phyloP scores from a whole-genome alignment of 2,113 vertebrate genomes.

The Phyllopteryx taeniolatus region DNA sequence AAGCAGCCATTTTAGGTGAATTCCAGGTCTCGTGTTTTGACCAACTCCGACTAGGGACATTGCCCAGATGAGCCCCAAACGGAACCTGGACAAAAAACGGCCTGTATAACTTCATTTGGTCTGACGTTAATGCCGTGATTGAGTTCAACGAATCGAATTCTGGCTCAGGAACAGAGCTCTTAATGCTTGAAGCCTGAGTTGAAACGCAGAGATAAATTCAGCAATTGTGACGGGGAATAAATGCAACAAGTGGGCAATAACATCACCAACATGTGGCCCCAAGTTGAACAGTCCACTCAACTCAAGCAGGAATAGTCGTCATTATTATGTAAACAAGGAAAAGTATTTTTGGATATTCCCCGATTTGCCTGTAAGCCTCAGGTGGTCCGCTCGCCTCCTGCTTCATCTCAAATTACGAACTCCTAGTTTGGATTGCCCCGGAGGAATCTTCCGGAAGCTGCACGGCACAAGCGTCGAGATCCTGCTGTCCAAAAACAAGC shows the following conservation, averaged over 20 bases:
- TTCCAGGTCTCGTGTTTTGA: too few species aligned
- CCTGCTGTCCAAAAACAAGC: not conserved
- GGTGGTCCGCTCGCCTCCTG: constrained; percentile 19
- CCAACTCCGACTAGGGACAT: too few species aligned
- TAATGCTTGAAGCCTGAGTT: not conserved
- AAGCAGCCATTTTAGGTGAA: too few species aligned
- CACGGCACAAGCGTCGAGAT: not conserved
- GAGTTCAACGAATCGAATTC: too few species aligned
- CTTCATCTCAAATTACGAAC: constrained; percentile 24
- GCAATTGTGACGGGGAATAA: not conserved
- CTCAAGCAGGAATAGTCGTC: not conserved
- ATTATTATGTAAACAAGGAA: constrained; percentile 14
- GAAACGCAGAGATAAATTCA: not conserved
- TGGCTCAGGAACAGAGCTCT: not conserved
- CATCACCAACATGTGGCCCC: not conserved
- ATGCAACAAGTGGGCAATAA: not conserved
- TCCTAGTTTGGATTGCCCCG: not conserved
- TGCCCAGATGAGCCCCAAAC: too few species aligned
- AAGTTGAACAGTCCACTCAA: not conserved
- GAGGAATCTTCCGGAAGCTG: not conserved
- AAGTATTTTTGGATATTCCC: constrained; percentile 42
- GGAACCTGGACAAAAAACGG: too few species aligned
- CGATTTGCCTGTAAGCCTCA: constrained; percentile 23
- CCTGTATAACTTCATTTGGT: too few species aligned
- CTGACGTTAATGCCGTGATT: too few species aligned